Evolutionary conservation across 2,888 invertebrate genomes (phyloP).

Genomic region (Oxycera nigricornis): DNA sequence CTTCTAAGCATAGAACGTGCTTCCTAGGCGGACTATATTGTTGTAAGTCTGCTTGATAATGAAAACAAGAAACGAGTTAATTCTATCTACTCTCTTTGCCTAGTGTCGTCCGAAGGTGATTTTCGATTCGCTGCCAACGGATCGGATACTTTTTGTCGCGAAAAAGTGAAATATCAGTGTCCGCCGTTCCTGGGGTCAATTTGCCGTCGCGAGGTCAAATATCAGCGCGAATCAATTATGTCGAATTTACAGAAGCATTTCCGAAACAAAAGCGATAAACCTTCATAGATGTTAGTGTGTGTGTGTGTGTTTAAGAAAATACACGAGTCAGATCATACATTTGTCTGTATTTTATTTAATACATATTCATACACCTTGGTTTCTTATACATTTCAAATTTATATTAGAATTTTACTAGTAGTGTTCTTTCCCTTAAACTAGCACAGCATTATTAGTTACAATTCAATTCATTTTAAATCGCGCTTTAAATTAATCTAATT

Average conservation of each 20-base stretch:
- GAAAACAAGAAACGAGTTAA: neutral
- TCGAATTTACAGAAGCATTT: slow-evolving; percentile 56
- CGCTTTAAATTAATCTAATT: too few species aligned
- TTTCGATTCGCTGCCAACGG: slow-evolving; percentile 66
- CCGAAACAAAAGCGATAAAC: neutral
- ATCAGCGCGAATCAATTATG: slow-evolving; percentile 59
- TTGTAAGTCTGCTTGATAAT: slow-evolving; percentile 62
- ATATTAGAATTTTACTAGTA: neutral
- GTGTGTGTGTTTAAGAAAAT: too few species aligned
- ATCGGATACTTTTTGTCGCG: slow-evolving; percentile 65
- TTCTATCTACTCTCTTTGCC: neutral
- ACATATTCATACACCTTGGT: neutral
- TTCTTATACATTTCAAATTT: too few species aligned
- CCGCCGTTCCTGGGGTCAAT: slow-evolving; percentile 66
- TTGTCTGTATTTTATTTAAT: neutral
- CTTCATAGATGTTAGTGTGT: neutral
- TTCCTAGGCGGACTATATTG: slow-evolving; percentile 67
- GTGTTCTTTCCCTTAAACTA: neutral
- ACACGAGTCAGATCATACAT: neutral
- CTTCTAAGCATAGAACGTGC: slow-evolving; percentile 71
- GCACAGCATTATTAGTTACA: slow-evolving; percentile 22
- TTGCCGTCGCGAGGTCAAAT: slow-evolving; percentile 67
- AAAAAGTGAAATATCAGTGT: slow-evolving; percentile 70
- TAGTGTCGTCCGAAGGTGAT: slow-evolving; percentile 70
- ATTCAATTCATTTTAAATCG: too few species aligned